Percentiles rank a stretch among this genome's conserved stretches.
Conservation (phyloP, 1,140 invertebrate species). For the Drosophila micromelanica region DNA sequence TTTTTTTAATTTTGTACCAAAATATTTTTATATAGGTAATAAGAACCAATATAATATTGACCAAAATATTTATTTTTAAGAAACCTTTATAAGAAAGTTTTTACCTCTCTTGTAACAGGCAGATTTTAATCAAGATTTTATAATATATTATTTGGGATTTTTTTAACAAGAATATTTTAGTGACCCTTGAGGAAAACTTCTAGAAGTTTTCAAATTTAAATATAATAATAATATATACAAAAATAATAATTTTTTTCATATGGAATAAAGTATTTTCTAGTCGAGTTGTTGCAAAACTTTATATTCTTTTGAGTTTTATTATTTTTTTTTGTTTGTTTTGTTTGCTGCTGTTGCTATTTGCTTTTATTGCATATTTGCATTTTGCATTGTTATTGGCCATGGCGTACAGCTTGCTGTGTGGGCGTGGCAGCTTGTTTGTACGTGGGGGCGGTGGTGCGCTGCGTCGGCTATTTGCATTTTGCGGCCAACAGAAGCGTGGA, state of each 20-base stretch:
- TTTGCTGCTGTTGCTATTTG: slow-evolving; percentile 54
- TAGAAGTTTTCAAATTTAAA: not conserved
- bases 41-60: no score
- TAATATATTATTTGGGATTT: no score
- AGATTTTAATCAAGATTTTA: no score
- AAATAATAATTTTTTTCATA: no score
- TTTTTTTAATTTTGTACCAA: no score
- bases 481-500: slow-evolving; percentile 36
- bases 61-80: no score
- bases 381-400: slow-evolving; percentile 78
- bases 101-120: no score
- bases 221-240: no score
- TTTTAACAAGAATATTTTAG: no score
- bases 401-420: slow-evolving; percentile 7
- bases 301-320: slow-evolving; percentile 11
- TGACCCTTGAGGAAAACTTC: no score
- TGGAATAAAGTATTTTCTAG: not conserved
- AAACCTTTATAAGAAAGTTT: no score
- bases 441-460: slow-evolving; percentile 2
- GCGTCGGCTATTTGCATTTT: slow-evolving; percentile 53
- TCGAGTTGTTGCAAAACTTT: not conserved
- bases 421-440: slow-evolving; percentile 24
- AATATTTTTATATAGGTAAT: no score
- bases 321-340: slow-evolving; percentile 21
- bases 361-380: slow-evolving; percentile 76